phyloP scores from a whole-genome alignment of 1,140 invertebrate species.

The Druon quercuslanigerum region DNA sequence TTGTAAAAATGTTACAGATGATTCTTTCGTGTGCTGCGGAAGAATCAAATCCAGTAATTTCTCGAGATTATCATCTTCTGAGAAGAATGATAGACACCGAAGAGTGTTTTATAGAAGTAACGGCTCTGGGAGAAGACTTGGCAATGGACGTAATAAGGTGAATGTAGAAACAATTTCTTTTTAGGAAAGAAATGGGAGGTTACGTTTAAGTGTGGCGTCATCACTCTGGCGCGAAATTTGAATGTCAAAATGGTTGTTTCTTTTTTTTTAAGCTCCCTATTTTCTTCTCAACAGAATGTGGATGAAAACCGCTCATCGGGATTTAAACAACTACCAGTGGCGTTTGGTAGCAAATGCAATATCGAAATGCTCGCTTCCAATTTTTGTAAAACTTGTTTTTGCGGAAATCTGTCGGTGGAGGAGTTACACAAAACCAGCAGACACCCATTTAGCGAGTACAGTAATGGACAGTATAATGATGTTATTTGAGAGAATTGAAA shows the following conservation, averaged over 20 bases:
- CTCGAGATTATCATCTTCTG: slow-evolving; percentile 89
- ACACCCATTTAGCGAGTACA: slow-evolving; percentile 93
- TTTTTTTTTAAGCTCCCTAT: no score
- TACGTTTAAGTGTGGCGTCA: no score
- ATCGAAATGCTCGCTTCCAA: slow-evolving; percentile 94
- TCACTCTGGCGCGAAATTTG: no score
- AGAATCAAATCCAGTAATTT: slow-evolving; percentile 89
- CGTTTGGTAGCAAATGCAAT: slow-evolving; percentile 94
- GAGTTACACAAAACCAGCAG: slow-evolving; percentile 95
- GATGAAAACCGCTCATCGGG: slow-evolving; percentile 93
- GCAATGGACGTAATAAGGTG: slow-evolving; percentile 94
- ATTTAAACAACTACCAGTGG: slow-evolving; percentile 96
- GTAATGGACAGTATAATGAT: slow-evolving; percentile 99
- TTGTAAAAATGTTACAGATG: slow-evolving; percentile 78
- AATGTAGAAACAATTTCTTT: slow-evolving; percentile 28
- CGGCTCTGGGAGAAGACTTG: slow-evolving; percentile 92
- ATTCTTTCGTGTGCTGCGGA: slow-evolving; percentile 93
- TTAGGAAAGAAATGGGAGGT: neutral
- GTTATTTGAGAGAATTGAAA: slow-evolving; percentile 95
- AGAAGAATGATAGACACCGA: slow-evolving; percentile 92
- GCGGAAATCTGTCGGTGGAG: slow-evolving; percentile 97
- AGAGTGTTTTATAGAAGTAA: slow-evolving; percentile 95
- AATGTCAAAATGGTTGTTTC: no score
- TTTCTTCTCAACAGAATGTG: slow-evolving; percentile 81
- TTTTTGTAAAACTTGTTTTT: slow-evolving; percentile 98